Percentiles rank a stretch among this genome's conserved stretches.
Conservation (phyloP, 2,113 vertebrate genomes). For the Tachuris rubrigastra region DNA sequence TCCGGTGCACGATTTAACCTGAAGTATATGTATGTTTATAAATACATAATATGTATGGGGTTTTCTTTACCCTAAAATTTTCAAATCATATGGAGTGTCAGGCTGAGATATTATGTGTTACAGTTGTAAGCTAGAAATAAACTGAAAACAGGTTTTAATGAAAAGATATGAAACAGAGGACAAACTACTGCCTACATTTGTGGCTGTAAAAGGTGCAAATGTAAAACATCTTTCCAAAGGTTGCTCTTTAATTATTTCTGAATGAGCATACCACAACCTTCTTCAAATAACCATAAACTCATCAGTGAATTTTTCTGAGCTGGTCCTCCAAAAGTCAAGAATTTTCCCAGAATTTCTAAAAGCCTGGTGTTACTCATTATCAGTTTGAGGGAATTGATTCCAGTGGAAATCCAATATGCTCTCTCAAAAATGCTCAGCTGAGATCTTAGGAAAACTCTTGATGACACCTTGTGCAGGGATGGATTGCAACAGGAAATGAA, state of each 20-base stretch:
- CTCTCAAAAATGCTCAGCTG: background rate
- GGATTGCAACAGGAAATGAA: slow-evolving; percentile 23
- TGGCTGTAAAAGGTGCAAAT: background rate
- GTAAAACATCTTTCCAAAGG: background rate
- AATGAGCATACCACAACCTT: background rate
- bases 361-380: background rate
- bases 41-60: background rate
- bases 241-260: background rate
- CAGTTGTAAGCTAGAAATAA: background rate
- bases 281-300: background rate
- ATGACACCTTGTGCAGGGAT: background rate
- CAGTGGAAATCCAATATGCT: background rate
- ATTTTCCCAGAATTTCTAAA: background rate
- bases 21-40: background rate
- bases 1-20: background rate
- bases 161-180: background rate
- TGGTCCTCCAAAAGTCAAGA: background rate
- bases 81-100: background rate
- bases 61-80: background rate
- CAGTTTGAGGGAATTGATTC: slow-evolving; percentile 1
- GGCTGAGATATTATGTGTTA: slow-evolving; percentile 20
- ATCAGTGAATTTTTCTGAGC: background rate
- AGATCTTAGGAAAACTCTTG: background rate
- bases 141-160: background rate
- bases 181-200: background rate